Conservation (phyloP, 2,888 invertebrate species). For the Dendrolimus pini region DNA sequence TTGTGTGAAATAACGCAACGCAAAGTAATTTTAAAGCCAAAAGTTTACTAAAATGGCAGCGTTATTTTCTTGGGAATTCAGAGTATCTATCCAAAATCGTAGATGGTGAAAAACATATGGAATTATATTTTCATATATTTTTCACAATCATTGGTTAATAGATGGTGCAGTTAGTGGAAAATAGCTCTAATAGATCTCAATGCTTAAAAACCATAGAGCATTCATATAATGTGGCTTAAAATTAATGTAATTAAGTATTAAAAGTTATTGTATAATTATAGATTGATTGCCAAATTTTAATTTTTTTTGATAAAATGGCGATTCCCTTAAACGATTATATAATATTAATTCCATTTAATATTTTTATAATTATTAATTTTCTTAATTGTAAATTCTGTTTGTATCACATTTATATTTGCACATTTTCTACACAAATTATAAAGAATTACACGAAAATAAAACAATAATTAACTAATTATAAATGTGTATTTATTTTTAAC, state of each 20-base stretch:
- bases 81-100: no score
- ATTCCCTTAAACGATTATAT: background rate
- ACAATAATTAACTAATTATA: slow-evolving; percentile 32
- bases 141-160: no score
- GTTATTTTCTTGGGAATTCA: no score
- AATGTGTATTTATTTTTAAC: slow-evolving; percentile 12
- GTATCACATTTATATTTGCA: slow-evolving; percentile 68
- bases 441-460: slow-evolving; percentile 67
- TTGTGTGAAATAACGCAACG: no score
- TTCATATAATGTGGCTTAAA: background rate
- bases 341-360: slow-evolving; percentile 38
- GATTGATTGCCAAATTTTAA: background rate
- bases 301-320: background rate
- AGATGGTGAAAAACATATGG: no score
- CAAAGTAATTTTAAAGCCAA: no score
- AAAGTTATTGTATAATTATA: background rate
- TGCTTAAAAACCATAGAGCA: background rate
- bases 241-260: background rate
- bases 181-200: background rate
- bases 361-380: slow-evolving; percentile 47
- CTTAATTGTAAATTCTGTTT: slow-evolving; percentile 56
- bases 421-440: slow-evolving; percentile 68
- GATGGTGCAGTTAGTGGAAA: no score
- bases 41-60: no score
- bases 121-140: no score